Evolutionary conservation across 2,797 vertebrate species (phyloP).

Genomic region (Netta rufina): DNA sequence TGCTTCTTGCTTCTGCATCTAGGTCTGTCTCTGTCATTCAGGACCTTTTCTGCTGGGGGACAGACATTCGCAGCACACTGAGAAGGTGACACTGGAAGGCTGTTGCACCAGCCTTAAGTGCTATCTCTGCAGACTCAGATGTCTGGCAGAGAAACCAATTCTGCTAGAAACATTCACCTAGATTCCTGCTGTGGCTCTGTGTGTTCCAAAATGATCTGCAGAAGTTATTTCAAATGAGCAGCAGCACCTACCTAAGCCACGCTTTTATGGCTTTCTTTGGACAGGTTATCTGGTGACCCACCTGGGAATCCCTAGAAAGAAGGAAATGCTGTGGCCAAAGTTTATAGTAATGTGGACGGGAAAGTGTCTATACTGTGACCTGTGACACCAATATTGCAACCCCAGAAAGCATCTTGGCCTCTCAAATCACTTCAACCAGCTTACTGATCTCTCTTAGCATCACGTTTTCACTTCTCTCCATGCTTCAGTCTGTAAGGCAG

Average conservation of each 20-base stretch:
- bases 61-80: not conserved
- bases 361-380: not conserved
- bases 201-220: not conserved
- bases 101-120: not conserved
- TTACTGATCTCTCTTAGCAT: not conserved
- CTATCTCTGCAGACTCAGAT: not conserved
- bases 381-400: not conserved
- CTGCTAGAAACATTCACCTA: not conserved
- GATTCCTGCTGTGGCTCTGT: rapidly evolving
- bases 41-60: not conserved
- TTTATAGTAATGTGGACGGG: not conserved
- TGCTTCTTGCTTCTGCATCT: not conserved
- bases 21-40: not conserved
- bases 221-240: not conserved
- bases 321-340: not conserved
- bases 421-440: not conserved
- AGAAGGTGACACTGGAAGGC: conserved; percentile 1
- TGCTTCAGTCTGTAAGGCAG: not conserved
- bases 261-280: not conserved
- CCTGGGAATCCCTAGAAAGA: not conserved
- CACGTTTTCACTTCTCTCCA: not conserved
- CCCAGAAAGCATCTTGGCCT: not conserved
- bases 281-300: not conserved
- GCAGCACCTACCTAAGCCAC: not conserved
- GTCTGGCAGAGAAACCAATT: not conserved